phyloP scores from a whole-genome alignment of 1,140 invertebrate species.

The Amyelois transitella region DNA sequence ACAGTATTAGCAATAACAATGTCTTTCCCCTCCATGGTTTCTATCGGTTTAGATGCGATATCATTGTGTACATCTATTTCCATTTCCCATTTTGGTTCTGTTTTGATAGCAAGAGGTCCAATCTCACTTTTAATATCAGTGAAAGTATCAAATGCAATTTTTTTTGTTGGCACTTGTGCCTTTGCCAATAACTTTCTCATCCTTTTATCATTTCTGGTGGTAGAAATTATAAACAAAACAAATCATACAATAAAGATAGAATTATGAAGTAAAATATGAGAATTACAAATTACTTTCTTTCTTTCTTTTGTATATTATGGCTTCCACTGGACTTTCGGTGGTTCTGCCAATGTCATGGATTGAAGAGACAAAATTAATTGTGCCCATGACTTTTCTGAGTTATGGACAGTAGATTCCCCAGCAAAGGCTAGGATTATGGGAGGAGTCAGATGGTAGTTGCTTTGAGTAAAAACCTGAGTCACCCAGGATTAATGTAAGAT shows the following conservation, averaged over 20 bases:
- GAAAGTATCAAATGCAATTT: slow-evolving; percentile 62
- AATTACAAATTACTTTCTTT: too few species aligned
- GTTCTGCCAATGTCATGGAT: too few species aligned
- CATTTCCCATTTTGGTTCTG: slow-evolving; percentile 63
- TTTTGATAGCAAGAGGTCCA: slow-evolving; percentile 50
- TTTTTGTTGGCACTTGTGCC: slow-evolving; percentile 50
- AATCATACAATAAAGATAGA: not conserved
- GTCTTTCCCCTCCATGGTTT: slow-evolving; percentile 46
- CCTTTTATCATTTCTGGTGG: slow-evolving; percentile 33
- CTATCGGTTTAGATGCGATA: slow-evolving; percentile 22
- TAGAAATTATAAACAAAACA: not conserved
- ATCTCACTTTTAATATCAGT: slow-evolving; percentile 68
- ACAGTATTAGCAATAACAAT: slow-evolving; percentile 66
- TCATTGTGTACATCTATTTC: slow-evolving; percentile 47
- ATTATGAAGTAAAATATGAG: not conserved
- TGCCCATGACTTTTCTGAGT: too few species aligned
- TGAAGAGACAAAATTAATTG: too few species aligned
- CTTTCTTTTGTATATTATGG: too few species aligned
- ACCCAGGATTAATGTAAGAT: too few species aligned
- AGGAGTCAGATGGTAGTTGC: too few species aligned
- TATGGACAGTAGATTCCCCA: too few species aligned
- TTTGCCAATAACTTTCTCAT: slow-evolving; percentile 44
- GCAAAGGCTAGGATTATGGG: too few species aligned
- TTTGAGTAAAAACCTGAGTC: too few species aligned
- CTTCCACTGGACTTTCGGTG: too few species aligned